Percentiles rank a stretch among this genome's conserved stretches.
Conservation (phyloP, 2,797 vertebrate species). For the Rhincodon typus region DNA sequence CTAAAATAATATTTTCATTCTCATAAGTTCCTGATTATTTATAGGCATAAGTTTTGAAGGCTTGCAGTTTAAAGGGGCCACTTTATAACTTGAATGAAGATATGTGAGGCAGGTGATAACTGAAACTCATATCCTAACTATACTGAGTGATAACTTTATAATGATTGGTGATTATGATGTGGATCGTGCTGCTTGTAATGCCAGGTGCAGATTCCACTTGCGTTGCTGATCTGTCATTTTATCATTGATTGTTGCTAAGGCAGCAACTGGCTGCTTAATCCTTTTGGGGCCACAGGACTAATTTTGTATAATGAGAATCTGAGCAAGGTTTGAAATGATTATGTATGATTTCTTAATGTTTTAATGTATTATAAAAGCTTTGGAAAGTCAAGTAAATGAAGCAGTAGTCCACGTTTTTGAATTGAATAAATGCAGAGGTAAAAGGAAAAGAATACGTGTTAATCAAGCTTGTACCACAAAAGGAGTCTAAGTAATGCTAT, state of each 20-base stretch:
- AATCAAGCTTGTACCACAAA: not conserved
- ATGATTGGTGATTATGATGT: not conserved
- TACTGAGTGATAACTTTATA: not conserved
- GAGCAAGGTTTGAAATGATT: not conserved
- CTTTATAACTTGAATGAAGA: not conserved
- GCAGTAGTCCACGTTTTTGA: not conserved
- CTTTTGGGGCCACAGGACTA: not conserved
- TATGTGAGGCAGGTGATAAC: not conserved
- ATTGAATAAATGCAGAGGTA: not conserved
- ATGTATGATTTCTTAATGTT: not conserved
- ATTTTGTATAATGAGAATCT: not conserved
- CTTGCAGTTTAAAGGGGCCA: not conserved
- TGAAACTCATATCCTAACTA: not conserved
- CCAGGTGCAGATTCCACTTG: slow-evolving; percentile 19
- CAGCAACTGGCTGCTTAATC: slow-evolving; percentile 19
- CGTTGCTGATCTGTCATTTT: slow-evolving; percentile 30
- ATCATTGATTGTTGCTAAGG: slow-evolving; percentile 16
- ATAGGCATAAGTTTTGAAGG: not conserved
- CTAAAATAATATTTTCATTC: not conserved
- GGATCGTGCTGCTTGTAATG: slow-evolving; percentile 18
- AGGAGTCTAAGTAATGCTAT: not conserved
- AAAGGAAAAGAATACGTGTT: not conserved
- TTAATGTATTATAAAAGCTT: not conserved
- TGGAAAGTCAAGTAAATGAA: not conserved
- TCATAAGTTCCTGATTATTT: not conserved